phyloP scores from a whole-genome alignment of 2,113 vertebrate genomes.

The Burhinus bistriatus region DNA sequence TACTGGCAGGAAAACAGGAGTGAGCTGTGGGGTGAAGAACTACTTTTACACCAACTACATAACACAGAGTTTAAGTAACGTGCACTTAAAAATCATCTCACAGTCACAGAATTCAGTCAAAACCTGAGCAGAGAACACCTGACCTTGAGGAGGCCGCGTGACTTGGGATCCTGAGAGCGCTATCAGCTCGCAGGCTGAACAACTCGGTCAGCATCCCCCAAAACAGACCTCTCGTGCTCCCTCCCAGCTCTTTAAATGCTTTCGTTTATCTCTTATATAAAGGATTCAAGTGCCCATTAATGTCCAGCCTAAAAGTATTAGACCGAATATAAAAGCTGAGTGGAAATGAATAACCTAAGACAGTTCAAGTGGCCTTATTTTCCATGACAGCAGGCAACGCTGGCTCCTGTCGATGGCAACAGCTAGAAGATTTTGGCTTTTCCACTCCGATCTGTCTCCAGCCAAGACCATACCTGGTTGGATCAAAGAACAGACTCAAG shows the following conservation, averaged over 20 bases:
- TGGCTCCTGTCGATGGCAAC: neutral
- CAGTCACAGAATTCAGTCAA: neutral
- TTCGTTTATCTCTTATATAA: neutral
- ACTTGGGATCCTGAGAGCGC: neutral
- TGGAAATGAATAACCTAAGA: neutral
- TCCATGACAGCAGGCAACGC: neutral
- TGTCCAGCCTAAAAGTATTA: neutral
- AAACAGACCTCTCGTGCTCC: neutral
- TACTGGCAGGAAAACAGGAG: neutral
- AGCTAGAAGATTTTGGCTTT: neutral
- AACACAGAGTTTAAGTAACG: neutral
- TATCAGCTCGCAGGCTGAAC: neutral
- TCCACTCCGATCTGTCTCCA: neutral
- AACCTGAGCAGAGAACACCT: neutral
- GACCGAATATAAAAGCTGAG: neutral
- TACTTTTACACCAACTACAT: neutral
- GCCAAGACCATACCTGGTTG: neutral
- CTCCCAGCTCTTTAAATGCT: neutral
- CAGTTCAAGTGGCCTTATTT: neutral
- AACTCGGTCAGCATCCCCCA: neutral
- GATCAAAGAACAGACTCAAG: neutral
- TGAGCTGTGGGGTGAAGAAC: neutral
- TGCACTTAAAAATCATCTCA: neutral
- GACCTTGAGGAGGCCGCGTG: neutral
- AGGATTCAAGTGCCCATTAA: neutral